Base-by-base conservation (phyloP, 2,113 vertebrate genomes). In the Neogobius melanostomus region DNA sequence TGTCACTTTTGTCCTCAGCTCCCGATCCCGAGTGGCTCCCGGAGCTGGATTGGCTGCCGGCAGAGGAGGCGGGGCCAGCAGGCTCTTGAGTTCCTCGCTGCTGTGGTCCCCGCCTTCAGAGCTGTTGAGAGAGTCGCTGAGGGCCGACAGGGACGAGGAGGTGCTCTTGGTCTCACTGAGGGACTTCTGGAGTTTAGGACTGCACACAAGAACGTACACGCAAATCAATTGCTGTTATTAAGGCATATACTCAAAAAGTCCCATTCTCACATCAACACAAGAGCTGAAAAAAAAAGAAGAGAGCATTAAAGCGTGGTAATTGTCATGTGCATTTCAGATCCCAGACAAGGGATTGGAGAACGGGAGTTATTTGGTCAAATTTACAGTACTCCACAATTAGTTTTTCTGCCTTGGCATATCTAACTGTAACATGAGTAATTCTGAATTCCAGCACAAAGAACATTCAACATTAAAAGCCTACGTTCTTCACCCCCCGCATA, bases 51-150 rank as follows among this genome's bases (percentile, higher is more conserved):
- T 98, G 97, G 87, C 92, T 95, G 88, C 95, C 94, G 62, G 95
- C 94, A 56, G 95, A 90, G 59, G 96, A 94, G 52, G 96, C 82
- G 94, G 97, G 82, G 96, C 96, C 14, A 98, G 92, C 71, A 98
- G 90, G 82, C 92, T 96, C 89, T 94, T 95, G 71, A 94, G 94
- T 49, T 94, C 93, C 88, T 97, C 97, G 82, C 77, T 93, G 86
- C 93, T 92, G 74, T 95, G 94, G 76, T 98, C 97, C 45, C 94
- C 93, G 57, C 96, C 93, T 50, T 99, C 98, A 11, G 95, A 97
- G 90, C 97, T 97, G 90, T 97, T 98, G 85, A 96, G 95, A 1
- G 96, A 99, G 84, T 99, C 98, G 0, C 98, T 99, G 86, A 99
- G 94, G 62, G 96, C 95, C 28, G 98, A 99, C 82, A 98, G 92